Base-by-base conservation (phyloP, 2,888 invertebrate species). In the Pachydiplax longipennis region DNA sequence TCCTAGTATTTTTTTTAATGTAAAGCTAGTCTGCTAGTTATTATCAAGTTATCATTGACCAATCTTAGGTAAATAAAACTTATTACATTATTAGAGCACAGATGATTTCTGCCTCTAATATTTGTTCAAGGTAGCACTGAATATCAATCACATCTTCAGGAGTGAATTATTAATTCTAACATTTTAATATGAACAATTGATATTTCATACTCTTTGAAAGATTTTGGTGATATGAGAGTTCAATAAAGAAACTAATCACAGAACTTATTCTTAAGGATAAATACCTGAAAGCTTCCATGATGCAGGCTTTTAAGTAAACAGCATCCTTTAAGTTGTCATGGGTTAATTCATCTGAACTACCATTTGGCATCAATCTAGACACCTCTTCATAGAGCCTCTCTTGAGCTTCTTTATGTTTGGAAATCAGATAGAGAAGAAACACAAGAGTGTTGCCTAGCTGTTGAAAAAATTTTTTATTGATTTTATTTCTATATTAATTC, bases 391-490 rank as follows among this genome's bases (percentile, higher is more conserved):
- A 95, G 83, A 98, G 95, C 92, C 95, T 95, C 35, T 95, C 94
- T 93, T 97, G 97, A 92, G 96, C 96, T 91, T 95, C 94, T 0
- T 95, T 95, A 92, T 97, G 95, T 58, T 96, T 95, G 15, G 97
- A 97, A 91, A 98, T 95, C 92, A 97, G 94, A 93, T 97, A 96
- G 90, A 98, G 94, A 25, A 97, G 94, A 93, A 98, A 98, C 6
- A 97, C 95, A 90, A 98, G 93, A 53, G 97, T 97, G 94, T 98
- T 98, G 40, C 97, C 97, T 91, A 97, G 94, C 97, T 97, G 95
- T 82, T 93, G 90, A 53, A 91, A 92, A 93, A 37, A 61, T 22
- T 37, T 80, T 90, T 58, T 3, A 90, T 13, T 90, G 31, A 31
- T 48, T 53, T 2, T 18, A 18, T 18, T 18, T 5, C 53, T 53